phyloP scores from a whole-genome alignment of 2,888 invertebrate species.

The Latheticus oryzae region DNA sequence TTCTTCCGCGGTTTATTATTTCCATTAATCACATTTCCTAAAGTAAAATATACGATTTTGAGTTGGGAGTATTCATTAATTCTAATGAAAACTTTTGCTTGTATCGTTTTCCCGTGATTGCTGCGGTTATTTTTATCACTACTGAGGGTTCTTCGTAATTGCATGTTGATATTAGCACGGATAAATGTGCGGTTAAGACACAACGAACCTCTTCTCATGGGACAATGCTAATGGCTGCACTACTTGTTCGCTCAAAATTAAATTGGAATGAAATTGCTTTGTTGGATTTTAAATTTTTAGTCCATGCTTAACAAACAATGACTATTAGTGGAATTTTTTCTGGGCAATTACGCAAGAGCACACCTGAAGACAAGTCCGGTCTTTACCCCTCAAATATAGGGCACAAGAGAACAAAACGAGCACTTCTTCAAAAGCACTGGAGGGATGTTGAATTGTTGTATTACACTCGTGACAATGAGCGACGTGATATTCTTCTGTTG shows the following conservation, averaged over 20 bases:
- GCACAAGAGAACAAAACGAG: constrained; percentile 31
- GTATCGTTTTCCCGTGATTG: constrained; percentile 35
- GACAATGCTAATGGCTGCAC: constrained; percentile 41
- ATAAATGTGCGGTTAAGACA: constrained; percentile 33
- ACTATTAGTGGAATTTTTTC: constrained; percentile 49
- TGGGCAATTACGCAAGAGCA: constrained; percentile 47
- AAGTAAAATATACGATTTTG: constrained; percentile 39
- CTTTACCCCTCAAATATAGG: constrained; percentile 28
- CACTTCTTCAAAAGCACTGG: constrained; percentile 47
- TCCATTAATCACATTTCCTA: constrained; percentile 40
- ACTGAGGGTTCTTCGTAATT: constrained; percentile 35
- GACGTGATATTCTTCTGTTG: constrained; percentile 5
- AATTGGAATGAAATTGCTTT: constrained; percentile 44
- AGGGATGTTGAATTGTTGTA: constrained; percentile 40
- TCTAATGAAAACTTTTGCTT: constrained; percentile 32
- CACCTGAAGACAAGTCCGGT: constrained; percentile 39
- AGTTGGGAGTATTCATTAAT: constrained; percentile 35
- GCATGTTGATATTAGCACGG: constrained; percentile 38
- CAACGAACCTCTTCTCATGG: constrained; percentile 34
- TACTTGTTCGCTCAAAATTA: constrained; percentile 42
- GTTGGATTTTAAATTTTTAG: too few relatives aligned
- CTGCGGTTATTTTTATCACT: constrained; percentile 17
- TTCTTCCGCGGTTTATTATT: constrained; percentile 29
- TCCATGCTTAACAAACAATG: constrained; percentile 45
- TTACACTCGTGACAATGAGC: constrained; percentile 42